Evolutionary conservation across 2,797 vertebrate species (phyloP), one percentile per base, ranked within the genome.

Genomic region (Xiphorhynchus erythropygius): DNA sequence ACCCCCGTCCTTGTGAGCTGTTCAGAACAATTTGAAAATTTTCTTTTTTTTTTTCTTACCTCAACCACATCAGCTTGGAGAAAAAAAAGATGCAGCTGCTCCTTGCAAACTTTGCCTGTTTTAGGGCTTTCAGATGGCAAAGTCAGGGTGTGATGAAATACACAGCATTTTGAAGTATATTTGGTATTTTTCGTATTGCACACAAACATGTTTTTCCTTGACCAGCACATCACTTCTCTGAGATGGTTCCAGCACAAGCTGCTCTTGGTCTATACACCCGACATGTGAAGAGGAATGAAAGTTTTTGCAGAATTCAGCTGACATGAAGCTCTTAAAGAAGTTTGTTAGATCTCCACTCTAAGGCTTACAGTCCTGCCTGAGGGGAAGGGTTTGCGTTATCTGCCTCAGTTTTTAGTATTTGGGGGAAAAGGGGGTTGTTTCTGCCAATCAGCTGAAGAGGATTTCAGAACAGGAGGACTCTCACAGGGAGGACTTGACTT

Each of bases 401-500:
- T 69, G 86, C 57, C n/a, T 62, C 35, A 39, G 13, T 68, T 84
- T 88, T 57, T 37, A 46, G 21, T 37, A 41, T 59, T 53, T 56
- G 44, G 62, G 57, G 52, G 65, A 62, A 83, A 56, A 75, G 18
- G 5, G 10, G 3, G 2, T 15, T 33, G 32, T 30, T 70, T 89
- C 74, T 86, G 42, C 68, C 62, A 47, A 41, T 90, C 59, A 90
- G 55, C 67, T 89, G 80, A 89, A 68, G 47, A 47, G 37, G 57
- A 67, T 88, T 94, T 94, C 21, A 28, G 80, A 86, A 81, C 47
- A 74, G 41, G 41, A 82, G 8, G 27, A 10, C 75, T 93, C 94
- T 92, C 77, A 25, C 44, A 53, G 74, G 78, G 68, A 90, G 37
- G 59, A 42, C 63, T 87, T 95, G 59, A 42, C 63, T 87, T 95